Percentiles rank a stretch among this genome's conserved stretches.
Evolutionary conservation across 2,797 vertebrate genomes (phyloP).

Genomic region (Buceros bicornis): DNA sequence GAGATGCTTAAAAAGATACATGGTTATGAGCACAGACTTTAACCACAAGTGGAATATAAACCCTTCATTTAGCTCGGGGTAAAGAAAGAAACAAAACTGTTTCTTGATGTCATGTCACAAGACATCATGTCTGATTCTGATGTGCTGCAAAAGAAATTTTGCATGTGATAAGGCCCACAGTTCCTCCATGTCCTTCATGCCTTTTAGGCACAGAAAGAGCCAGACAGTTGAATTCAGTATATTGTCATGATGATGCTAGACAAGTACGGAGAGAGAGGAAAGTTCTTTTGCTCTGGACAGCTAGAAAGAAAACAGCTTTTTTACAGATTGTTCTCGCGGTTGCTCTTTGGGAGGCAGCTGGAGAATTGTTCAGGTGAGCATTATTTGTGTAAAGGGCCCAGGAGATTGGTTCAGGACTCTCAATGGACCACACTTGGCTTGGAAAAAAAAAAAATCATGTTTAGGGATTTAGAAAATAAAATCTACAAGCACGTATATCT

Average conservation of each 20-base stretch:
- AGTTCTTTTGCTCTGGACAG: conserved; percentile 61
- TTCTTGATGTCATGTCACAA: conserved; percentile 65
- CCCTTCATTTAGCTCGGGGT: conserved; percentile 52
- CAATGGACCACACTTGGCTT: not conserved
- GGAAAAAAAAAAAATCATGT: not conserved
- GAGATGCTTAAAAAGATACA: not conserved
- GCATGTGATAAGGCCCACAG: conserved; percentile 64
- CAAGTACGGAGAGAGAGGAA: conserved; percentile 30
- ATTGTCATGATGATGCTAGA: conserved; percentile 60
- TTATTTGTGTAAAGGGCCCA: not conserved
- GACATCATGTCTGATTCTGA: conserved; percentile 35
- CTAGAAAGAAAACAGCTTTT: conserved; percentile 19
- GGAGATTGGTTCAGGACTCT: not conserved
- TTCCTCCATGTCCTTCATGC: conserved; percentile 49
- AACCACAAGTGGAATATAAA: conserved; percentile 60
- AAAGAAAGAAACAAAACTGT: conserved; percentile 62
- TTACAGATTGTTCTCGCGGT: not conserved
- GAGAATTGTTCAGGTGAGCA: not conserved
- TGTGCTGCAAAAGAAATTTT: conserved; percentile 56
- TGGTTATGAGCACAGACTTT: not conserved
- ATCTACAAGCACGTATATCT: not conserved
- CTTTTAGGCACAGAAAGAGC: conserved; percentile 55
- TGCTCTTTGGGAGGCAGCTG: not conserved
- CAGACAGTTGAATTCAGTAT: not conserved
- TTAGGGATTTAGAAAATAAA: not conserved